Percentiles rank a stretch among this genome's conserved stretches.
Conservation (phyloP, 2,797 vertebrate species). For the Hirundo rustica region DNA sequence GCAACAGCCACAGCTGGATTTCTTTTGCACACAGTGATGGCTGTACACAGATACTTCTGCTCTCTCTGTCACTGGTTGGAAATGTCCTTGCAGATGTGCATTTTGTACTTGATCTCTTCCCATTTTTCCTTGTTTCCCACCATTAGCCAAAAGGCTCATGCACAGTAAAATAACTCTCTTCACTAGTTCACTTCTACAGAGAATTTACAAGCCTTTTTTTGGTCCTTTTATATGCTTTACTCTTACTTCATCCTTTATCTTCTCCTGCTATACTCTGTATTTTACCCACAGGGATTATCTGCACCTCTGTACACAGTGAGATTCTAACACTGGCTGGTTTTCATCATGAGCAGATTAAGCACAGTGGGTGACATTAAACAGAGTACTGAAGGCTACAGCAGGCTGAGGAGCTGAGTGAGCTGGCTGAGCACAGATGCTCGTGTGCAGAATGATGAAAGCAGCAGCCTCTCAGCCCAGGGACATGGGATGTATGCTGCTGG, state of each 20-base stretch:
- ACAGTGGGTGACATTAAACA: neutral
- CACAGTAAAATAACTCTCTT: neutral
- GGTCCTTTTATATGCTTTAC: neutral
- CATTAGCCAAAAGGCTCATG: neutral
- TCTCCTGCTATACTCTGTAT: neutral
- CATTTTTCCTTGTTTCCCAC: neutral
- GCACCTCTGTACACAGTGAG: neutral
- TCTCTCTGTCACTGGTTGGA: neutral
- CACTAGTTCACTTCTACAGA: neutral
- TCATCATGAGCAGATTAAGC: neutral
- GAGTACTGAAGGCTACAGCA: neutral
- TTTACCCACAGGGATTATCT: neutral
- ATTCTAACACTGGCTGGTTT: neutral
- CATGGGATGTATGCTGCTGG: fast-evolving
- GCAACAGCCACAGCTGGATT: neutral
- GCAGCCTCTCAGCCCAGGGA: neutral
- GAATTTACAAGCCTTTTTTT: neutral
- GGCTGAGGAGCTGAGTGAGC: neutral
- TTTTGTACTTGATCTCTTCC: neutral
- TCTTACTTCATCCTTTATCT: neutral
- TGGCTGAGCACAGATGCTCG: neutral
- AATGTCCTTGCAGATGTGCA: neutral
- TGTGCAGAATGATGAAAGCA: neutral
- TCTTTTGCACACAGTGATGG: neutral
- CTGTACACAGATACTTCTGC: neutral